phyloP scores from a whole-genome alignment of 2,888 invertebrate genomes.

The Sisyra nigra region DNA sequence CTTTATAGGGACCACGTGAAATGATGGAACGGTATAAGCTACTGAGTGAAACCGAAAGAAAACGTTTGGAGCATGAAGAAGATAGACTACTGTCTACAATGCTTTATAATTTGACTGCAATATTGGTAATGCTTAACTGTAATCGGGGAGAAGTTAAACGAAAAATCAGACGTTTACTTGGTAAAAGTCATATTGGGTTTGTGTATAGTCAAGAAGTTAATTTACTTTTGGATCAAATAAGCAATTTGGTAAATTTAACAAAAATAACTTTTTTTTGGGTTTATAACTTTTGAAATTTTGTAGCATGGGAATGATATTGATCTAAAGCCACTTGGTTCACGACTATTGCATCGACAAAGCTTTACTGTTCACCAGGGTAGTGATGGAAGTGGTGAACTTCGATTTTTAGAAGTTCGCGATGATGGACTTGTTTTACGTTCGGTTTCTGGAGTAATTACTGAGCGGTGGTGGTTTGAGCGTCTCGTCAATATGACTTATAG shows the following conservation, averaged over 20 bases:
- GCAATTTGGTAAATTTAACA: conserved; percentile 60
- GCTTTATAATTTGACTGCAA: conserved; percentile 90
- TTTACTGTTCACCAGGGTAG: conserved; percentile 95
- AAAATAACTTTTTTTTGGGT: not conserved
- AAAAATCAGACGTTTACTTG: conserved; percentile 79
- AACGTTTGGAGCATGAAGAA: conserved; percentile 94
- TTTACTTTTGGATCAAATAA: conserved; percentile 85
- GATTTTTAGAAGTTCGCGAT: conserved; percentile 90
- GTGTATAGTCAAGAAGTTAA: conserved; percentile 97
- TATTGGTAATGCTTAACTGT: conserved; percentile 85
- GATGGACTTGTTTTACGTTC: conserved; percentile 81
- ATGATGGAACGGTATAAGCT: conserved; percentile 98
- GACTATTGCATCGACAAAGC: conserved; percentile 88
- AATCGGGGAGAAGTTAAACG: conserved; percentile 69
- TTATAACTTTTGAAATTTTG: conserved; percentile 13
- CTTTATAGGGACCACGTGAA: conserved; percentile 69
- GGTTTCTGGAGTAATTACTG: conserved; percentile 71
- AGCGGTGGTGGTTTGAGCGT: conserved; percentile 98
- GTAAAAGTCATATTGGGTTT: conserved; percentile 96
- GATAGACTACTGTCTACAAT: conserved; percentile 89
- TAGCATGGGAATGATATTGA: conserved; percentile 98
- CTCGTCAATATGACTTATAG: conserved; percentile 99
- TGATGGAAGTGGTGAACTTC: conserved; percentile 78
- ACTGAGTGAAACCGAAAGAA: conserved; percentile 80
- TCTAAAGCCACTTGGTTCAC: conserved; percentile 86